Evolutionary conservation across 2,113 vertebrate genomes (phyloP).

Genomic region (Larimichthys crocea): DNA sequence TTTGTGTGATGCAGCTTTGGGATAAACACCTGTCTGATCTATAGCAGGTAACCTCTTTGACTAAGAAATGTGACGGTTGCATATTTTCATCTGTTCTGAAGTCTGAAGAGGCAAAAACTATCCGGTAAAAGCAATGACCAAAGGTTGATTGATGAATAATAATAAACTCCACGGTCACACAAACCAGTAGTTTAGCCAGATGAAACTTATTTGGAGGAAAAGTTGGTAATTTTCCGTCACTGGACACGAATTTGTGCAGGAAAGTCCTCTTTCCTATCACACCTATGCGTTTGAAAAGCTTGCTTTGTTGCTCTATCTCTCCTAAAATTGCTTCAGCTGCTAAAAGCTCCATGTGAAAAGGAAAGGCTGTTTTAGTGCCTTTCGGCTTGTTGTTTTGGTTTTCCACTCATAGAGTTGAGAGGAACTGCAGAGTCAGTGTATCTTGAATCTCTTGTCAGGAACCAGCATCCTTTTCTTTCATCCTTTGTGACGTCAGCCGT

Average conservation of each 20-base stretch:
- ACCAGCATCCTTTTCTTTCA: background rate
- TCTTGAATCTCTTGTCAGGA: background rate
- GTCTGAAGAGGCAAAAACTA: too few relatives aligned
- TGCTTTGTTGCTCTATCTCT: too few relatives aligned
- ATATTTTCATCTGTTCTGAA: background rate
- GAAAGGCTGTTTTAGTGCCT: too few relatives aligned
- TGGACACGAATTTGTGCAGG: background rate
- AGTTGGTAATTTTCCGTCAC: background rate
- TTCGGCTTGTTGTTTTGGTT: too few relatives aligned
- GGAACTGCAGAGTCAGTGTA: background rate
- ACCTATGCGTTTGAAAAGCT: too few relatives aligned
- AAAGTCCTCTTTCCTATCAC: too few relatives aligned
- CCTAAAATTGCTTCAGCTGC: too few relatives aligned
- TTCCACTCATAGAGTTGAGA: too few relatives aligned
- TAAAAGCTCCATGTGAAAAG: too few relatives aligned
- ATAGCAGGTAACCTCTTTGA: background rate
- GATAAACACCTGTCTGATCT: conserved; percentile 16
- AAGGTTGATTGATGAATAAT: too few relatives aligned
- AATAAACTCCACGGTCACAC: background rate
- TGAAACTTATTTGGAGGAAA: background rate
- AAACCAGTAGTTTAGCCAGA: background rate
- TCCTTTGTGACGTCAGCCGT: background rate
- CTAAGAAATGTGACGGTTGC: background rate
- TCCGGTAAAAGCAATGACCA: too few relatives aligned
- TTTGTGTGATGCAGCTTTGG: conserved; percentile 22